Evolutionary conservation across 1,140 invertebrate species (phyloP).

Genomic region (Conopomorpha cramerella): DNA sequence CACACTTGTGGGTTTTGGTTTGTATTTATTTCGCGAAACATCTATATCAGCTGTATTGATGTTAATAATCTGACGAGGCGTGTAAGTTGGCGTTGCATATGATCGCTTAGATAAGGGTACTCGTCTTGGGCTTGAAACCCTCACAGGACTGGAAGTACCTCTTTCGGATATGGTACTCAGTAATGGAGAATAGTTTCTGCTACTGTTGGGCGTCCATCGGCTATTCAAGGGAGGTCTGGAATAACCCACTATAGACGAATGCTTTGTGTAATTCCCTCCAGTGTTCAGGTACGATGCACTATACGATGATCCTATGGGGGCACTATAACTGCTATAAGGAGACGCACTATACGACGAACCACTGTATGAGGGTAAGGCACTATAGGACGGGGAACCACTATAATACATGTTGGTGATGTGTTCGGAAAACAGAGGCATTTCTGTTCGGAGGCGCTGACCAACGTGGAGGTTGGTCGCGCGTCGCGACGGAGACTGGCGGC

Average conservation of each 20-base stretch:
- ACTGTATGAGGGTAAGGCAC: too few relatives aligned
- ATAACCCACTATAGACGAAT: slow-evolving; percentile 58
- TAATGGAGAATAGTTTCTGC: slow-evolving; percentile 70
- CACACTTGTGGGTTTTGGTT: slow-evolving; percentile 23
- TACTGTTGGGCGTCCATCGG: slow-evolving; percentile 30
- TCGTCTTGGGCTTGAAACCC: slow-evolving; percentile 44
- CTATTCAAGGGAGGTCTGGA: slow-evolving; percentile 33
- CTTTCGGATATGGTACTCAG: slow-evolving; percentile 75
- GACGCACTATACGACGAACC: slow-evolving; percentile 39
- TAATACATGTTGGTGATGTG: slow-evolving; percentile 58
- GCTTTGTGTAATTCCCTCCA: slow-evolving; percentile 61
- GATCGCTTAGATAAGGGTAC: slow-evolving; percentile 26
- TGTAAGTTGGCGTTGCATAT: slow-evolving; percentile 47
- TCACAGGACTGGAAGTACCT: slow-evolving; percentile 33
- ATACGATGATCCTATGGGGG: slow-evolving; percentile 37
- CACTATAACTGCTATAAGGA: slow-evolving; percentile 33
- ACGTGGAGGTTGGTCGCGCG: slow-evolving; percentile 5
- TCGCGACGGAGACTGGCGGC: slow-evolving; percentile 7
- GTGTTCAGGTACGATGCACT: slow-evolving; percentile 52
- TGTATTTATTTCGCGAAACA: slow-evolving; percentile 69
- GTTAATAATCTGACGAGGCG: slow-evolving; percentile 65
- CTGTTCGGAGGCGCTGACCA: slow-evolving; percentile 14
- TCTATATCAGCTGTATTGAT: slow-evolving; percentile 85
- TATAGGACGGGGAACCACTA: too few relatives aligned
- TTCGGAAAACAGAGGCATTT: slow-evolving; percentile 65